Evolutionary conservation across 2,113 vertebrate genomes (phyloP).

Genomic region (Asarcornis scutulata): DNA sequence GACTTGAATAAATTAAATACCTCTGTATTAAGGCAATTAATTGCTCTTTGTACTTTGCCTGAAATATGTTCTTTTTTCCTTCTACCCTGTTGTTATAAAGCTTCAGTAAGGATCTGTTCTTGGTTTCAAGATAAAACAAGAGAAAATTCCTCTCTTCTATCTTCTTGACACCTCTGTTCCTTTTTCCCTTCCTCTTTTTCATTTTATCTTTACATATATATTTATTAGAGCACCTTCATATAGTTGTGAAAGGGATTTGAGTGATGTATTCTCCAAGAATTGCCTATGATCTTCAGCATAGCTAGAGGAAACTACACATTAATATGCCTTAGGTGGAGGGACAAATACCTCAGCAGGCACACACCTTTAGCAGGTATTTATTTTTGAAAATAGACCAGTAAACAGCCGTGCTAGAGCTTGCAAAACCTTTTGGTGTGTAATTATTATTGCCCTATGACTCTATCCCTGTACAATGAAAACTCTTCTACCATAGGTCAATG

Average conservation of each 20-base stretch:
- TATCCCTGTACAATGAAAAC: background rate
- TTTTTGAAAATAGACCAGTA: slow-evolving; percentile 35
- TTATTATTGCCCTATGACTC: slow-evolving; percentile 7
- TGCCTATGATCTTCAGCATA: background rate
- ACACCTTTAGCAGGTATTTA: slow-evolving; percentile 39
- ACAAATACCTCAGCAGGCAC: background rate
- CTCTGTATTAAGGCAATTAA: background rate
- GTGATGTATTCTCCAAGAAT: background rate
- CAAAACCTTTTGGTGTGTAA: background rate
- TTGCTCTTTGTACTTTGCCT: background rate
- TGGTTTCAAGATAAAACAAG: background rate
- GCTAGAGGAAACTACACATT: background rate
- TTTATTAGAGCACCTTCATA: background rate
- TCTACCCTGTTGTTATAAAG: background rate
- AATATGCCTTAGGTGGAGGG: background rate
- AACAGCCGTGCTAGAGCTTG: slow-evolving; percentile 27
- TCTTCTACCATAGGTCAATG: background rate
- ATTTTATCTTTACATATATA: background rate
- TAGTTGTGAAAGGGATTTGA: background rate
- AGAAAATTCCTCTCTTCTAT: background rate
- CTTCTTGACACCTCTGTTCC: background rate
- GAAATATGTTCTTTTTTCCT: background rate
- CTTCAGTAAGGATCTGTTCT: background rate
- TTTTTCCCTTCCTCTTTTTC: background rate
- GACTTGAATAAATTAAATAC: background rate